These are phyloP conservation scores for Mormyrus iriodes DNA, from an alignment of 2,113 vertebrate species.

Conservation along the genomic window DNA sequence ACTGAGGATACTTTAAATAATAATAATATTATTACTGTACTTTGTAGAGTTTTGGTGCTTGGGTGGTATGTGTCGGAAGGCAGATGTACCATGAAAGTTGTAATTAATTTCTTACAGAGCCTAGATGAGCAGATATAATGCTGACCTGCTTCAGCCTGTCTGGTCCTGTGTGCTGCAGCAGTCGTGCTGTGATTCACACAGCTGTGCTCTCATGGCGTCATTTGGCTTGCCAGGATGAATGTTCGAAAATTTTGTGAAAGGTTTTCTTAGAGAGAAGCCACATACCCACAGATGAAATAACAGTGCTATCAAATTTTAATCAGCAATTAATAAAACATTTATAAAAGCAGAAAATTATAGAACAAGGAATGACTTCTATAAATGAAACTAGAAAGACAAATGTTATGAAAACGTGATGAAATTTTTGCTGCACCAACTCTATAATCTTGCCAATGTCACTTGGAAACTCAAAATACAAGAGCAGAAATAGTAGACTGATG, in stretches of 20 bases:
- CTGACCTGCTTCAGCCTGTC: background rate
- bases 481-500: background rate
- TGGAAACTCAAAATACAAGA: background rate
- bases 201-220: background rate
- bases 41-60: background rate
- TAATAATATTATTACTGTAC: background rate
- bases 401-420: background rate
- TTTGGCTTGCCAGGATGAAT: background rate
- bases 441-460: background rate
- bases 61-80: background rate
- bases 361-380: background rate
- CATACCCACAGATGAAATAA: background rate
- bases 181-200: background rate
- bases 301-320: background rate
- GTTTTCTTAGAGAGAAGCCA: background rate
- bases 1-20: background rate
- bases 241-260: background rate
- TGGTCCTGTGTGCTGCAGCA: background rate
- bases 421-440: background rate
- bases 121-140: background rate
- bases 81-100: background rate
- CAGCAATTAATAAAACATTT: background rate
- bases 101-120: background rate
- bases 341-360: background rate
- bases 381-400: background rate